Conservation (phyloP, 53 echinoderm and acorn worm species). For the Echinometra lucunter region DNA sequence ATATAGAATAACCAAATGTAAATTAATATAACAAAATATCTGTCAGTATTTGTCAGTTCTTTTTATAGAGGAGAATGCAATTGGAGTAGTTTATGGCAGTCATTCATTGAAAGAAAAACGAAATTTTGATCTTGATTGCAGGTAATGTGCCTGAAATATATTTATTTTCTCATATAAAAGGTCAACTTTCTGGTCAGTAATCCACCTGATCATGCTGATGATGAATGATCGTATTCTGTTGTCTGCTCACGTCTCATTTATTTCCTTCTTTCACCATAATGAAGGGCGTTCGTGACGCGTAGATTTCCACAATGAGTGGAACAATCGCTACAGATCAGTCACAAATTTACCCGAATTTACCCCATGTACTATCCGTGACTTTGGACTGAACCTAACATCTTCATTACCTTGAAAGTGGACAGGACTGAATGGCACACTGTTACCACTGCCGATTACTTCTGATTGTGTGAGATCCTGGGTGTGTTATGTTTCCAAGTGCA, state of each 20-base stretch:
- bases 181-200: neutral
- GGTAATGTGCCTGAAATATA: neutral
- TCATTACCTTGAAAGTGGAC: neutral
- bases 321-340: neutral
- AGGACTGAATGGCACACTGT: neutral
- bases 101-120: neutral
- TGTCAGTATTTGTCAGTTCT: no score
- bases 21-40: no score
- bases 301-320: neutral
- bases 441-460: neutral
- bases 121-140: neutral
- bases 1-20: no score
- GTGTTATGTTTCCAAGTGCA: no score
- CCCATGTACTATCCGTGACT: neutral
- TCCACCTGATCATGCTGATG: neutral
- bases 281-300: neutral
- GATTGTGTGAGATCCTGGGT: neutral
- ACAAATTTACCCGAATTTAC: neutral
- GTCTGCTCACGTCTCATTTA: neutral
- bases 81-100: neutral
- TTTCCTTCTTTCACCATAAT: neutral
- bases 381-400: neutral
- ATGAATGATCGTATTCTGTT: neutral
- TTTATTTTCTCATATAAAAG: neutral
- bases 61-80: no score